Base-by-base conservation (phyloP, 2,797 vertebrate species). In the Leptodactylus fallax region DNA sequence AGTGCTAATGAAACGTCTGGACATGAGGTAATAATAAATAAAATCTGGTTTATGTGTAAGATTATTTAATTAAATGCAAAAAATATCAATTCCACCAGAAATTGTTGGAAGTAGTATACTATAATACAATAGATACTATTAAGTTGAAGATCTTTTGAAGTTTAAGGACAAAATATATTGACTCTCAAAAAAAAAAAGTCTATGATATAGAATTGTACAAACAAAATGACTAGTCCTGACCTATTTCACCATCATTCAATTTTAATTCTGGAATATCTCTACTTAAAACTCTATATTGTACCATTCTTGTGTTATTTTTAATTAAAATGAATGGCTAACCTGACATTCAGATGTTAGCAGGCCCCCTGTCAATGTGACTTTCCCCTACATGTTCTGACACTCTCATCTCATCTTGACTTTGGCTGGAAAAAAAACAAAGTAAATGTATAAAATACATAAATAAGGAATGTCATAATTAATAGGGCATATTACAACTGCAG, bases 1-100 rank as follows among this genome's bases (percentile, higher is more conserved):
- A 95, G 94, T 0, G 0, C 92, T 53, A 94, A 93, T 0, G 87
- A 90, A 92, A 97, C 96, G 0, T 91, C 92, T 14, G 92, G 95
- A 23, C 90, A 89, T 84, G 92, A 96, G 95, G 94, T 96, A 91
- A 87, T 85, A 12, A 7, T 7, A 6, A 71, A 16, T n/a, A 65
- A 61, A 61, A 61, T 36, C 36, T 36, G 1, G 2, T 36, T 36
- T 36, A 36, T 36, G 4, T 36, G 36, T 36, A 36, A 36, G 1
- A 4, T 36, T 36, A 36, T 36, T 36, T 36, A 1, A 36, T 36
- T 36, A 4, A 36, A 4, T 2, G 36, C 4, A 36, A 36, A 36
- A 36, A n/a, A n/a, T n/a, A n/a, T n/a, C n/a, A n/a, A n/a, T n/a
- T n/a, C n/a, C n/a, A n/a, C n/a, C n/a, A n/a, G n/a, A n/a, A 36